Evolutionary conservation across 2,888 invertebrate species (phyloP).

Genomic region (Arctia plantaginis): DNA sequence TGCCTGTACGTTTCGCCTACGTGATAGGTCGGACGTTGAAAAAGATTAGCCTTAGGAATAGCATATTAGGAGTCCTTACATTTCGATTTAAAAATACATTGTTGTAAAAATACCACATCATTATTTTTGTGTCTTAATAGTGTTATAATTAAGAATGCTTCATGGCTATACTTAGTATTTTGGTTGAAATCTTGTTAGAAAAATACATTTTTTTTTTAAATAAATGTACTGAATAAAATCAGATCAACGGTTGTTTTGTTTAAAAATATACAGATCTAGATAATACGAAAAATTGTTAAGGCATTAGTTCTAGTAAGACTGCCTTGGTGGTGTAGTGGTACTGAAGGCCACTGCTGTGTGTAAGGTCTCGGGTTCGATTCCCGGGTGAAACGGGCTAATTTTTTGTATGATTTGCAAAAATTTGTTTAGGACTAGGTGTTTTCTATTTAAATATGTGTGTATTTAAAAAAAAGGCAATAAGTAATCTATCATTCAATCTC

Average conservation of each 20-base stretch:
- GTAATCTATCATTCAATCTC: too few relatives aligned
- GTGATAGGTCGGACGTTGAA: conserved; percentile 58
- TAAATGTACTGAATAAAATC: background rate
- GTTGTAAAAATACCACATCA: background rate
- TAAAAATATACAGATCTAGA: background rate
- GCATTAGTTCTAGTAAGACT: background rate
- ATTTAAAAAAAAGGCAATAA: too few relatives aligned
- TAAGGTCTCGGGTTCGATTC: too few relatives aligned
- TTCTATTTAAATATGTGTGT: too few relatives aligned
- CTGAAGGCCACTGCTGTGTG: too few relatives aligned
- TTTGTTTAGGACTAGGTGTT: too few relatives aligned
- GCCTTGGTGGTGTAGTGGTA: too few relatives aligned
- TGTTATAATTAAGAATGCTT: background rate
- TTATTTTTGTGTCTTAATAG: conserved; percentile 26
- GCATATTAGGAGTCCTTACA: conserved; percentile 24
- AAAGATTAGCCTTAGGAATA: conserved; percentile 52
- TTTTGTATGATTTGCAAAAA: too few relatives aligned
- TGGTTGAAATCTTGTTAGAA: background rate
- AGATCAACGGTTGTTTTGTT: background rate
- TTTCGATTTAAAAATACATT: conserved; percentile 4
- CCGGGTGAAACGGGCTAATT: too few relatives aligned
- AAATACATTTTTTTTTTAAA: background rate
- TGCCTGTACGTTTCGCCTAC: conserved; percentile 55
- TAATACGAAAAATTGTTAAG: background rate
- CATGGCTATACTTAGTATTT: background rate